Evolutionary conservation across 2,888 invertebrate genomes (phyloP).

Genomic region (Meganola albula): DNA sequence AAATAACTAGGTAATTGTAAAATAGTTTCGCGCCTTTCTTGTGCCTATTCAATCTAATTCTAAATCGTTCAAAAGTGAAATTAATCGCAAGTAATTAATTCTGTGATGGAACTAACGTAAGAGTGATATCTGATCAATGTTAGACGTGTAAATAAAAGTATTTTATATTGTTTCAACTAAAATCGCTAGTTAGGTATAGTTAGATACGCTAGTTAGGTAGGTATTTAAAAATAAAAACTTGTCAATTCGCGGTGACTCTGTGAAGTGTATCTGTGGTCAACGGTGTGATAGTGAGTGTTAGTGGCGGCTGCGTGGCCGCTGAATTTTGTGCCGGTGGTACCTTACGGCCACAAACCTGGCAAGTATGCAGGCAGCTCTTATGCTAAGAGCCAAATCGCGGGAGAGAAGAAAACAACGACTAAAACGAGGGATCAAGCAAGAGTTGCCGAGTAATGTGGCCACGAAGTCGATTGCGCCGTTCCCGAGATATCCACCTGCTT

Average conservation of each 20-base stretch:
- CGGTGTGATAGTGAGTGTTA: constrained; percentile 15
- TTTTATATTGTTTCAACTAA: constrained; percentile 25
- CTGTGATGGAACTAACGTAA: constrained; percentile 61
- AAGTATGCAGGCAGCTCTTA: constrained; percentile 95
- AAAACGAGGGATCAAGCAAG: constrained; percentile 84
- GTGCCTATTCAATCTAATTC: constrained; percentile 68
- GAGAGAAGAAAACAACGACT: constrained; percentile 88
- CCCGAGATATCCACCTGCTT: constrained; percentile 90
- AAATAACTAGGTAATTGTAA: constrained; percentile 43
- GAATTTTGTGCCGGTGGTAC: constrained; percentile 43
- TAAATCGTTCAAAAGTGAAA: constrained; percentile 58
- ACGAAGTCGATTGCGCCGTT: constrained; percentile 92
- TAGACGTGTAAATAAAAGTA: constrained; percentile 49
- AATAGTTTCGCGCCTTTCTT: constrained; percentile 67
- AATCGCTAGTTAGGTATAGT: constrained; percentile 46
- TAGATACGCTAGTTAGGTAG: constrained; percentile 51
- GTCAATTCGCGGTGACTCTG: constrained; percentile 21
- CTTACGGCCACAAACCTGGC: constrained; percentile 74
- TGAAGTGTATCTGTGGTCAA: constrained; percentile 18
- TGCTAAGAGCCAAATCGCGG: constrained; percentile 93
- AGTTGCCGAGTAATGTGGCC: constrained; percentile 91
- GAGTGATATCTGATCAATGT: constrained; percentile 54
- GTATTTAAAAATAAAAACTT: constrained; percentile 16
- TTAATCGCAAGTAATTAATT: constrained; percentile 47
- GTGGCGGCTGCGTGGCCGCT: constrained; percentile 31